Evolutionary conservation across 2,888 invertebrate species (phyloP).

Genomic region (Apodemia mormo): DNA sequence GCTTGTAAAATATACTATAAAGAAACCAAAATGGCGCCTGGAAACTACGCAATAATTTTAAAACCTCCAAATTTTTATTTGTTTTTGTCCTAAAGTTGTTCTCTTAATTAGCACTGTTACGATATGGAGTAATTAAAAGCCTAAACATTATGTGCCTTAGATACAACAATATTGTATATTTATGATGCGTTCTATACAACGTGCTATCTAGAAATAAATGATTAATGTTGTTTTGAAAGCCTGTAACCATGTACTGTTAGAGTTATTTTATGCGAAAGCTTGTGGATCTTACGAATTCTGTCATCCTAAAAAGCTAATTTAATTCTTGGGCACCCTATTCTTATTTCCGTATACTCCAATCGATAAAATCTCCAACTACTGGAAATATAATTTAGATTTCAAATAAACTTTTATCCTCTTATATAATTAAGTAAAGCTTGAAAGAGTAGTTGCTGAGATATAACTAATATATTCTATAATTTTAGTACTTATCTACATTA

Average conservation of each 20-base stretch:
- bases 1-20: no score
- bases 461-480: slow-evolving; percentile 74
- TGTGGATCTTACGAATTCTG: slow-evolving; percentile 48
- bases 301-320: slow-evolving; percentile 30
- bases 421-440: slow-evolving; percentile 76
- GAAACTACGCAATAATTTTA: background rate
- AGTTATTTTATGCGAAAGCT: slow-evolving; percentile 69
- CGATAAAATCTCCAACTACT: slow-evolving; percentile 44
- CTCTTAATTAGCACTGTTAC: slow-evolving; percentile 74
- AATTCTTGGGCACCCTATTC: slow-evolving; percentile 22
- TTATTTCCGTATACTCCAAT: slow-evolving; percentile 23
- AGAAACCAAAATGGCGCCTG: background rate
- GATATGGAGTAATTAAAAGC: slow-evolving; percentile 80
- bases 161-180: slow-evolving; percentile 83
- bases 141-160: slow-evolving; percentile 83
- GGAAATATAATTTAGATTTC: slow-evolving; percentile 67
- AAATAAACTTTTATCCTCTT: slow-evolving; percentile 67
- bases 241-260: slow-evolving; percentile 65
- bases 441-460: slow-evolving; percentile 76
- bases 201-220: slow-evolving; percentile 80
- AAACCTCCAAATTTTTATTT: slow-evolving; percentile 24
- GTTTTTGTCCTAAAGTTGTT: slow-evolving; percentile 52
- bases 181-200: slow-evolving; percentile 82
- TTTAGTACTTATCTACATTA: slow-evolving; percentile 70
- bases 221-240: slow-evolving; percentile 75